Base-by-base conservation (phyloP, 2,113 vertebrate species). In the Eleginops maclovinus region DNA sequence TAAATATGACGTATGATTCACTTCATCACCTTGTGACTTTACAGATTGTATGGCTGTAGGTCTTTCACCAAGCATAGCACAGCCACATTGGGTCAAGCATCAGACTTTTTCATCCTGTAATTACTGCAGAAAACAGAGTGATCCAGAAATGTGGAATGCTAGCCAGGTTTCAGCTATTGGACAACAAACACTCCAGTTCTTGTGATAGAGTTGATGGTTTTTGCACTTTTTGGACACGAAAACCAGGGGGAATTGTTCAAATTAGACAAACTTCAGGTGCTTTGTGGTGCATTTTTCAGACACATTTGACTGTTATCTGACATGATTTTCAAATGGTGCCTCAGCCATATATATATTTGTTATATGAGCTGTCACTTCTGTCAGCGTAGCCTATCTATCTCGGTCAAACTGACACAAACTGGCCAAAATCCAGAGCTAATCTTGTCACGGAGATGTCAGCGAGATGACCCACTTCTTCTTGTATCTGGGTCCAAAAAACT, bases 361-460 rank as follows among this genome's bases (percentile, higher is more conserved):
- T 72, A 67, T 63, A 59, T 53, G 43, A 43, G 41, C 56, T 72
- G 47, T 63, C 64, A 62, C 24, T 19, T 74, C 43, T 56, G 54
- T 81, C 43, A 73, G 22, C 72, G 75, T 49, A 36, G 68, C n/a
- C 65, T 79, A 55, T 64, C 26, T 49, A 60, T 71, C 17, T 65
- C 40, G 28, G 69, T 69, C 66, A 72, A 79, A 71, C 53, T 78
- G 67, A 83, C 71, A 83, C 68, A 87, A 77, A 74, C 59, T 69
- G 81, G 71, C 78, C 56, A n/a, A 77, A 79, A 71, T 16, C 75
- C 44, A 36, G 73, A 80, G 77, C 81, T 90, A 84, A 90, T 86
- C 75, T 82, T 74, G 77, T 84, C 73, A 72, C 66, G 3, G 40
- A 70, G 74, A 81, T 83, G 77, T 87, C 68, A 76, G 67, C 49